Base-by-base conservation (phyloP, 2,113 vertebrate species). In the Phodopus roborovskii region DNA sequence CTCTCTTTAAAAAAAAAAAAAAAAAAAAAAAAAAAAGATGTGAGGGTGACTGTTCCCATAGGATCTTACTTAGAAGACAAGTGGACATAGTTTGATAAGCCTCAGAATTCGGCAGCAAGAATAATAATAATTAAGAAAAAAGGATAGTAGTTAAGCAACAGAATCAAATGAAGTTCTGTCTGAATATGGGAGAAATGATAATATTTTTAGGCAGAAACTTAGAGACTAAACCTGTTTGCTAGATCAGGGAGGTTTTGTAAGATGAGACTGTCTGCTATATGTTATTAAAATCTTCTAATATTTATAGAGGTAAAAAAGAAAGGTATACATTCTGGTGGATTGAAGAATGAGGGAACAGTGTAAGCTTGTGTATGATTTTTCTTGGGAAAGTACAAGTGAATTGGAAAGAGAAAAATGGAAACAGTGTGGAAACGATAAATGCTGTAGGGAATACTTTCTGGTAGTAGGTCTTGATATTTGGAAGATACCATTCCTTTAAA, bases 41-140 rank as follows among this genome's bases (percentile, higher is more conserved):
- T 91, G 77, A 30, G 28, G 3, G 7, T 95, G 28, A 5, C 78
- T 96, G 12, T 86, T 92, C 33, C 13, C 92, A 15, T 75, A 89
- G 66, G 90, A 56, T 48, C 79, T 94, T 95, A 66, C 5, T 71
- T 81, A 68, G 30, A 74, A 56, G 94, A 70, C 12, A 87, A 60
- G n/a, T 82, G 30, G 30, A 39, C 88, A 48, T 96, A 73, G n/a
- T 56, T 94, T 71, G 36, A n/a, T 66, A 73, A 58, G 17, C 15
- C 66, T 94, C 62, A 89, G 70, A 88, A 88, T 91, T 86, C 96
- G 73, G 96, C 26, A 94, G 33, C 24, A 92, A 91, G 92, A 92
- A n/a, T 36, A 86, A 90, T 28, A 68, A n/a, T n/a, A n/a, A n/a
- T n/a, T n/a, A n/a, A 88, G 66, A 96, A 15, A 33, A n/a, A 70